Conservation (phyloP, 1,140 invertebrate species). For the Drosophila insularis region DNA sequence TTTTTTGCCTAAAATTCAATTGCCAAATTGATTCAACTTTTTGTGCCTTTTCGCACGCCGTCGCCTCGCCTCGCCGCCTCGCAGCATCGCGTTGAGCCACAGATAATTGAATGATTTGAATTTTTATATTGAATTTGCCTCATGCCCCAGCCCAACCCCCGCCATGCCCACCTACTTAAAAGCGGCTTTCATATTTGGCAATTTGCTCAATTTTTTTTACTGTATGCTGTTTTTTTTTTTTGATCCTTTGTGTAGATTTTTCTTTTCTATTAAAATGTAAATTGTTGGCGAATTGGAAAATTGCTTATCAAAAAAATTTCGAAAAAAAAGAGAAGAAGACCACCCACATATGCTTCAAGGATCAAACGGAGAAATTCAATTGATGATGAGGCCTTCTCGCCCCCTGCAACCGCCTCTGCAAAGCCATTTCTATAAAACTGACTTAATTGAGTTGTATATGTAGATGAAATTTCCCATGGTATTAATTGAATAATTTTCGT, state of each 20-base stretch:
- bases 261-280: constrained; percentile 80
- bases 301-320: constrained; percentile 75
- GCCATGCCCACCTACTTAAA: constrained; percentile 7
- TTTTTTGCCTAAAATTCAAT: constrained; percentile 61
- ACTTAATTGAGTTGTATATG: constrained; percentile 70
- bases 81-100: constrained; percentile 56
- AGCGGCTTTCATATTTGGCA: constrained; percentile 54
- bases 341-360: constrained; percentile 62
- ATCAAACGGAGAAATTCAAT: constrained; percentile 62
- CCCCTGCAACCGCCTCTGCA: constrained; percentile 2
- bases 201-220: constrained; percentile 50
- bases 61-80: not conserved
- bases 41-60: constrained; percentile 48
- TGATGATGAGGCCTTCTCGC: constrained; percentile 16
- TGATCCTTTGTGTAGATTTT: constrained; percentile 41
- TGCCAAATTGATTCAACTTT: constrained; percentile 79
- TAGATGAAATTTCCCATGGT: constrained; percentile 35
- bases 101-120: constrained; percentile 81
- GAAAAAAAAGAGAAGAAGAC: constrained; percentile 23
- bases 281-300: constrained; percentile 79
- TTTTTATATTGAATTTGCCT: constrained; percentile 79
- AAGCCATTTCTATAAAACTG: constrained; percentile 59
- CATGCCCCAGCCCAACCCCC: constrained; percentile 8
- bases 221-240: constrained; percentile 1
- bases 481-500: constrained; percentile 39